phyloP scores from a whole-genome alignment of 2,797 vertebrate genomes.

The Lepilemur septentrionalis region DNA sequence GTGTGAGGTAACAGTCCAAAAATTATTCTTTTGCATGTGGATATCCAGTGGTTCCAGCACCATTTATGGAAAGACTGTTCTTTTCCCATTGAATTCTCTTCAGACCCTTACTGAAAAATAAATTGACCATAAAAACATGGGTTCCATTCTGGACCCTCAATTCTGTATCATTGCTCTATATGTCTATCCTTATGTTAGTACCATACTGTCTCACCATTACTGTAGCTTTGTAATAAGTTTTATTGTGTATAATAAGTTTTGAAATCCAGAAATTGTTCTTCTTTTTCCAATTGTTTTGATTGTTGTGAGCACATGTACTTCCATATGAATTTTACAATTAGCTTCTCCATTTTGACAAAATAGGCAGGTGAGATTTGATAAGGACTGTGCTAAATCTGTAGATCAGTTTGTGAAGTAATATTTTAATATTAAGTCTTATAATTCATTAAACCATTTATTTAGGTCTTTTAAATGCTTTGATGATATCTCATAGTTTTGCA shows the following conservation, averaged over 20 bases:
- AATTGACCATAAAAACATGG: not conserved
- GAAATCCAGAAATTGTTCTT: not conserved
- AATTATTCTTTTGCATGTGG: not conserved
- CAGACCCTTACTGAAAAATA: not conserved
- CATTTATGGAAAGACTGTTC: not conserved
- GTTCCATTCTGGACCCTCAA: not conserved
- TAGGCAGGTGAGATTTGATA: not conserved
- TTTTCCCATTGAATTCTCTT: not conserved
- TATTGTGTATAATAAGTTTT: not conserved
- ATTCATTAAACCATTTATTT: not conserved
- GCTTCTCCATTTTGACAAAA: not conserved
- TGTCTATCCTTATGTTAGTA: not conserved
- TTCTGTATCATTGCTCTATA: not conserved
- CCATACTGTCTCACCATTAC: not conserved
- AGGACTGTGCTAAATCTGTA: not conserved
- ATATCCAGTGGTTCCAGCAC: not conserved
- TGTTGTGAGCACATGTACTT: not conserved
- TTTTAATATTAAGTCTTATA: not conserved
- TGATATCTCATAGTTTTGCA: not conserved
- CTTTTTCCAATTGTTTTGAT: not conserved
- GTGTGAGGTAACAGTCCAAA: not conserved
- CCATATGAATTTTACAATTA: not conserved
- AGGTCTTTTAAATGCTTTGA: not conserved
- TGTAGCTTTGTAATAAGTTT: not conserved
- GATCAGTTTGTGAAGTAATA: not conserved